A percentile compares a stretch with the other conserved stretches of the same genome.
These are phyloP conservation scores for Paramormyrops hopkinsi DNA, from an alignment of 2,797 vertebrate genomes.

Conservation along the genomic window DNA sequence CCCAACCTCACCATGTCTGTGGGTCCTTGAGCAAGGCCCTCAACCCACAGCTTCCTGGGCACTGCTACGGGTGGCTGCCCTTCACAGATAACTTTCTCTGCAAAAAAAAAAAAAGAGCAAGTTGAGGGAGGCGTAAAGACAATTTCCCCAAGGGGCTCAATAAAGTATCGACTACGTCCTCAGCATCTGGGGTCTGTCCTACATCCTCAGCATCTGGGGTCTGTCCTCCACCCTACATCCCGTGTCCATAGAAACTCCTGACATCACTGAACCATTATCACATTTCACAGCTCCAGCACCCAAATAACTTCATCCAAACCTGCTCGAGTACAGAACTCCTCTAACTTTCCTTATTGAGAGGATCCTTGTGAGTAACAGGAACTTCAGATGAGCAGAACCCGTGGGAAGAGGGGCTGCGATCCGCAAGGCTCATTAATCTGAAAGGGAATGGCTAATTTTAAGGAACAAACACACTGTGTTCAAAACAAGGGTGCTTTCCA, in stretches of 20 bases:
- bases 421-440: neutral
- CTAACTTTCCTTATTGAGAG: neutral
- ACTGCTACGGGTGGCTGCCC: too few relatives aligned
- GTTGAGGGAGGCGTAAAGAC: too few relatives aligned
- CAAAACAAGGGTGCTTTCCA: neutral
- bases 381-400: neutral
- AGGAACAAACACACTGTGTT: neutral
- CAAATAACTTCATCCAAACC: neutral
- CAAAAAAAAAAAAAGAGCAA: too few relatives aligned
- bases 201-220: too few relatives aligned
- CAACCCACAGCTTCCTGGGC: too few relatives aligned
- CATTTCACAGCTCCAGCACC: neutral
- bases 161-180: too few relatives aligned
- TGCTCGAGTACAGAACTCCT: neutral
- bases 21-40: too few relatives aligned
- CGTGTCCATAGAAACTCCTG: neutral
- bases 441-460: conserved; percentile 1
- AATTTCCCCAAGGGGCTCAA: too few relatives aligned
- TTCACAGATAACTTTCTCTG: too few relatives aligned
- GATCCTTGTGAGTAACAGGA: neutral
- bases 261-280: neutral
- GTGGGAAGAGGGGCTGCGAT: neutral
- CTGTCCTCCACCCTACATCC: too few relatives aligned
- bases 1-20: too few relatives aligned
- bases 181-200: too few relatives aligned